phyloP scores from a whole-genome alignment of 2,888 invertebrate genomes.

The Nyleta sp. region DNA sequence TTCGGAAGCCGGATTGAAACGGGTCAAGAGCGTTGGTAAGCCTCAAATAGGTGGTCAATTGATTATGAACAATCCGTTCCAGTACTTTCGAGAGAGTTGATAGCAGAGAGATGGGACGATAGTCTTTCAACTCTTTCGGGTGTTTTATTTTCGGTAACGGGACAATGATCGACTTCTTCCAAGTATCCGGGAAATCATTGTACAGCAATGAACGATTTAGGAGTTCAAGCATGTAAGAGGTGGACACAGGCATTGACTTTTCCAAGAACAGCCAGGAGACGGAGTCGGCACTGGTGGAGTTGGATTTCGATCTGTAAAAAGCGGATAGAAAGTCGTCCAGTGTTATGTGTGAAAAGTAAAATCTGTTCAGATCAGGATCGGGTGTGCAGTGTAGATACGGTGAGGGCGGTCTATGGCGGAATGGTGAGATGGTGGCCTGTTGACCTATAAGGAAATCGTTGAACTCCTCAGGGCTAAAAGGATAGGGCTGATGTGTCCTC shows the following conservation, averaged over 20 bases:
- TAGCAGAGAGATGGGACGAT: conserved; percentile 18
- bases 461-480: no score
- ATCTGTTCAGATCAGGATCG: not conserved
- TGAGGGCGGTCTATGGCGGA: no score
- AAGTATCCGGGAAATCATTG: not conserved
- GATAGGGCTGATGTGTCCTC: no score
- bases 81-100: conserved; percentile 9
- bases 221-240: not conserved
- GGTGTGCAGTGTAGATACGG: no score
- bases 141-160: not conserved
- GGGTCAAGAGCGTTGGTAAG: not conserved
- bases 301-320: not conserved
- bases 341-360: not conserved
- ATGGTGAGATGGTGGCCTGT: no score
- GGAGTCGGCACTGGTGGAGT: not conserved
- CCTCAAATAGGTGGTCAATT: not conserved
- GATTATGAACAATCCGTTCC: conserved; percentile 21
- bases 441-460: no score
- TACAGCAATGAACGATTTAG: not conserved
- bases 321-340: not conserved
- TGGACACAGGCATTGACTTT: not conserved
- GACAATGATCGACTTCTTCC: not conserved
- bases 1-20: not conserved
- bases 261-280: not conserved
- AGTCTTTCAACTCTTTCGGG: not conserved